phyloP scores from a whole-genome alignment of 2,888 invertebrate species.

The Dione vanillae region DNA sequence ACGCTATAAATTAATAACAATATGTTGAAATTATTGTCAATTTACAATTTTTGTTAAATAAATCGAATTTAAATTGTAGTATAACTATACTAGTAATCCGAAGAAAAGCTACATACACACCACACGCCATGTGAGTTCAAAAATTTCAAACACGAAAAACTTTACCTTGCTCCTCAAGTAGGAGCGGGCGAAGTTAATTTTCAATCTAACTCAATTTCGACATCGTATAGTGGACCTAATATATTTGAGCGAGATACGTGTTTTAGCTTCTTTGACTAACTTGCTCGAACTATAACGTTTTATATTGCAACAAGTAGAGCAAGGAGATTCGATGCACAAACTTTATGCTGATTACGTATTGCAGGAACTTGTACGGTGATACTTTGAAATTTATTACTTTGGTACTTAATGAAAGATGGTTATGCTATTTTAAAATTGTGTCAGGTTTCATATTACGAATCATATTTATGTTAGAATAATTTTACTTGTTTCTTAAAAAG shows the following conservation, averaged over 20 bases:
- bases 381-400: conserved; percentile 87
- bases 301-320: conserved; percentile 37
- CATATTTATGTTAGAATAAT: no score
- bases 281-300: conserved; percentile 35
- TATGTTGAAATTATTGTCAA: no score
- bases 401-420: conserved; percentile 6
- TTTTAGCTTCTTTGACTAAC: conserved; percentile 42
- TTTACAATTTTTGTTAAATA: no score
- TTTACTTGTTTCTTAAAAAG: no score
- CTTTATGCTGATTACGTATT: conserved; percentile 37
- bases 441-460: neutral
- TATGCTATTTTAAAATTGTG: neutral
- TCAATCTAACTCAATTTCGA: conserved; percentile 40
- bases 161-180: conserved; percentile 7
- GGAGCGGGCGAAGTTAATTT: conserved; percentile 35
- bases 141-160: conserved; percentile 29
- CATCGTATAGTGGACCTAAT: conserved; percentile 39
- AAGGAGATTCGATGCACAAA: conserved; percentile 41
- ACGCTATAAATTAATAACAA: no score
- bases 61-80: no score
- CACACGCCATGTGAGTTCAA: conserved; percentile 1
- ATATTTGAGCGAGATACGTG: conserved; percentile 41
- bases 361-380: conserved; percentile 88
- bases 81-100: neutral
- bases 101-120: neutral